Evolutionary conservation across 2,888 invertebrate genomes (phyloP).

Genomic region (Mantis religiosa): DNA sequence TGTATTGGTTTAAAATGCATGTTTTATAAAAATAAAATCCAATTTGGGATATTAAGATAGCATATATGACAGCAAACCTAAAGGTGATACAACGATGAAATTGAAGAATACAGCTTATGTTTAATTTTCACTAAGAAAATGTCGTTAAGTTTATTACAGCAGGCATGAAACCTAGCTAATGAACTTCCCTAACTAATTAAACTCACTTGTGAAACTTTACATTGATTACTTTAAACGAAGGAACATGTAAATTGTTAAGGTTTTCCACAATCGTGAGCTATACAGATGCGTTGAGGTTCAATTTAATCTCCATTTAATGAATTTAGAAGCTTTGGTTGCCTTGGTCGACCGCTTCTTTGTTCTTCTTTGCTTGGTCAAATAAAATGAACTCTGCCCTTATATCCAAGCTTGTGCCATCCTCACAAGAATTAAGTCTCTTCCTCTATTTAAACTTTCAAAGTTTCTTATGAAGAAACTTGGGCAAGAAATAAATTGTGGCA

Average conservation of each 20-base stretch:
- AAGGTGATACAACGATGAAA: no score
- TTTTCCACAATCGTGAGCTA: background rate
- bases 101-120: background rate
- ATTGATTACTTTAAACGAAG: background rate
- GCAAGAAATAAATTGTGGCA: background rate
- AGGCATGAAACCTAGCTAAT: background rate
- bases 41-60: no score
- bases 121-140: background rate
- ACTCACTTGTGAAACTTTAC: background rate
- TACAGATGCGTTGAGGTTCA: background rate
- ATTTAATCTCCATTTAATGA: background rate
- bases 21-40: no score
- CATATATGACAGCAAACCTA: no score
- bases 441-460: background rate
- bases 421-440: background rate
- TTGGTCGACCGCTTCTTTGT: background rate
- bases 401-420: background rate
- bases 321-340: background rate
- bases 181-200: background rate
- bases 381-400: background rate
- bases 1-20: no score
- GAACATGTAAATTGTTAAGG: background rate
- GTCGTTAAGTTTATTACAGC: background rate
- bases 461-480: background rate
- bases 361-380: background rate